Base-by-base conservation (phyloP, 2,113 vertebrate species). In the Pseudopipra pipra region DNA sequence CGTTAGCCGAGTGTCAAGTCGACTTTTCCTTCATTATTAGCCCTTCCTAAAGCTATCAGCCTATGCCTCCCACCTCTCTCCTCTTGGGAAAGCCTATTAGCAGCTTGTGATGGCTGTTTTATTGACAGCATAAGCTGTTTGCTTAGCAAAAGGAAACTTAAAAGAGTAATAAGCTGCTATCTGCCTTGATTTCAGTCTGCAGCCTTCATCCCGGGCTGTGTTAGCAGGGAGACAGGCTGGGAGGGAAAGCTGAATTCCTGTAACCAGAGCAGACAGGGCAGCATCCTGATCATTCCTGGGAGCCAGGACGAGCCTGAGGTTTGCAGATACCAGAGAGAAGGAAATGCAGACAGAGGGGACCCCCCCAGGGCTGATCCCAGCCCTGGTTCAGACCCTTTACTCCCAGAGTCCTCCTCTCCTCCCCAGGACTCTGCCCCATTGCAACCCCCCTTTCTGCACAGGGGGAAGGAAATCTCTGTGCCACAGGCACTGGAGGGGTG, bases 1-100 rank as follows among this genome's bases (percentile, higher is more conserved):
- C 61, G 74, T 96, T 90, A 94, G 52, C n/a, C 4, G 35, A 49
- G 35, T 43, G 89, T 96, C 94, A 96, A 75, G 82, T 77, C 73
- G 79, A 78, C 78, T 93, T 63, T 82, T n/a, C 73, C 88, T 95
- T 78, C 51, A 28, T 92, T 81, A 87, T 43, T 31, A 43, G 85
- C 51, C 58, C 75, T 95, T 66, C 86, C 6, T 4, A 16, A 87
- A 95, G 81, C 77, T 63, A 78, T 59, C 55, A 35, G 35, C 80
- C 81, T 39, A 10, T 30, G 80, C 39, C 84, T 91, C 78, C 70
- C 56, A 85, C 33, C 66, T 19, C 52, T 63, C 59, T 58, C 47
- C 80, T 85, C 62, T 30, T 46, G 93, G 91, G 71, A 85, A 78
- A 82, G 66, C 76, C 76, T 46, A 12, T 95, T 75, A 96, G 93